phyloP scores from a whole-genome alignment of 2,888 invertebrate species.

The Therioaphis trifolii region DNA sequence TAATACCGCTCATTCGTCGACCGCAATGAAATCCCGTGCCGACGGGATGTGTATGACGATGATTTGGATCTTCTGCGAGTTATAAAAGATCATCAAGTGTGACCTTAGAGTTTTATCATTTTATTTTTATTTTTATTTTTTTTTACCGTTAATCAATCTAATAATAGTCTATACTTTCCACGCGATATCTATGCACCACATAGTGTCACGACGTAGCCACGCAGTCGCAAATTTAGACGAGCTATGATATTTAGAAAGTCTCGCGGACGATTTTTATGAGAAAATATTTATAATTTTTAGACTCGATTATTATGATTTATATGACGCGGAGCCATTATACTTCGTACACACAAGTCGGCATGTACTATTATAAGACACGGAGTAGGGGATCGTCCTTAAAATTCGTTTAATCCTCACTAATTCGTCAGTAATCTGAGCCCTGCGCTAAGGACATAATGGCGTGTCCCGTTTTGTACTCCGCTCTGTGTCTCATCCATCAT shows the following conservation, averaged over 20 bases:
- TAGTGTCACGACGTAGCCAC: no score
- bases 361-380: no score
- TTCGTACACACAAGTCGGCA: neutral
- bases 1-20: neutral
- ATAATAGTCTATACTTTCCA: neutral
- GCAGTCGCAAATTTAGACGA: no score
- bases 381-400: neutral
- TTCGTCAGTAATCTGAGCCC: constrained; percentile 47
- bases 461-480: constrained; percentile 19
- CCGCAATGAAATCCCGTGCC: no score
- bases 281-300: constrained; percentile 19
- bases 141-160: no score
- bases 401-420: constrained; percentile 44
- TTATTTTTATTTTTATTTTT: no score
- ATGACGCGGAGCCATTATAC: neutral
- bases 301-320: constrained; percentile 36
- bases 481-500: neutral
- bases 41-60: no score
- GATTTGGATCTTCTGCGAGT: no score
- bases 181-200: neutral
- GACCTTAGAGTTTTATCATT: no score
- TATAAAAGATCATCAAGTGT: no score
- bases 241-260: no score
- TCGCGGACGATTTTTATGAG: no score
- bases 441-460: constrained; percentile 20